These are phyloP conservation scores for Ceyx cyanopectus DNA, from an alignment of 2,113 vertebrate genomes.

Conservation along the genomic window DNA sequence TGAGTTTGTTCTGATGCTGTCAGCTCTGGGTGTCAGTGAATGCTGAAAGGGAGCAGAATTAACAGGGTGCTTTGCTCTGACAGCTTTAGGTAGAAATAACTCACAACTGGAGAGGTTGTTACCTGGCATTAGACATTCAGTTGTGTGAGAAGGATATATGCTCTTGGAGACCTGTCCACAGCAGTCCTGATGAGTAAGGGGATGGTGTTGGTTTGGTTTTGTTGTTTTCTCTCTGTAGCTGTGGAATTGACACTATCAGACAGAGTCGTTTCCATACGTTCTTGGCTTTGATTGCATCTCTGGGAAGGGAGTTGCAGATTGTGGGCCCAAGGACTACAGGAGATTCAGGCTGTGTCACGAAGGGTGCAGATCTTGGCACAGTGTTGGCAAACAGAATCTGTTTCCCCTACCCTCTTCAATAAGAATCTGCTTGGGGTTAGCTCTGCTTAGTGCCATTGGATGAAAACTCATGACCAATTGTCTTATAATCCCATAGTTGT, in stretches of 20 bases:
- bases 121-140: not conserved
- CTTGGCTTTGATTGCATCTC: not conserved
- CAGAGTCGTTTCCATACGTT: not conserved
- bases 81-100: conserved; percentile 9
- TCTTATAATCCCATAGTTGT: not conserved
- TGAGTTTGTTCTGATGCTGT: not conserved
- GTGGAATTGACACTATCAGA: not conserved
- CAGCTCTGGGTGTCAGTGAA: not conserved
- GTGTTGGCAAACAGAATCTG: not conserved
- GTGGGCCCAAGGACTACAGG: not conserved
- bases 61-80: not conserved
- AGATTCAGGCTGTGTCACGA: not conserved
- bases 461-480: not conserved
- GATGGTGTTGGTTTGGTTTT: accelerated
- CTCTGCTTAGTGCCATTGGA: not conserved
- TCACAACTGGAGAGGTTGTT: not conserved
- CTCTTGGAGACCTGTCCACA: not conserved
- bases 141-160: not conserved
- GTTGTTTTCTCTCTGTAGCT: not conserved
- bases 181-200: not conserved
- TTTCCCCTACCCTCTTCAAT: not conserved
- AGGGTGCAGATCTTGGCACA: not conserved
- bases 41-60: conserved; percentile 37
- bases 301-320: not conserved
- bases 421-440: not conserved